Conservation (phyloP, 2,113 vertebrate species). For the Mirounga angustirostris region DNA sequence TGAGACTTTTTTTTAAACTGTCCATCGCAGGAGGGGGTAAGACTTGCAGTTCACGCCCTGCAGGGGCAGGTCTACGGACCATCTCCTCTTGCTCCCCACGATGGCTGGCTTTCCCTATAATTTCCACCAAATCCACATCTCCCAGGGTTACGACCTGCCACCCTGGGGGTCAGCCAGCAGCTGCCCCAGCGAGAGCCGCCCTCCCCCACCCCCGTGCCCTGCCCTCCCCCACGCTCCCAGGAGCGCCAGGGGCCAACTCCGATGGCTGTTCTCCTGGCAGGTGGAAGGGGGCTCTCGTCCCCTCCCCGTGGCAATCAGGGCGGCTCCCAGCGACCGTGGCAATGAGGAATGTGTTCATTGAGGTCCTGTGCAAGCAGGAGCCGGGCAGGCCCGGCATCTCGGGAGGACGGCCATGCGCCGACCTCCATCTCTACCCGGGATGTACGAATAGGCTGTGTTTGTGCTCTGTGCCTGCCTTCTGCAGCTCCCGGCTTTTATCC, state of each 20-base stretch:
- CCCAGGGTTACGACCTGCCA: accelerated
- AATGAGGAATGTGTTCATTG: accelerated
- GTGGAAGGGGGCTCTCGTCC: background rate
- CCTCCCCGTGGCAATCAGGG: no score
- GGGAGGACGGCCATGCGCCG: accelerated
- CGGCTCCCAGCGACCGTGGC: background rate
- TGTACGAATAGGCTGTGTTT: background rate
- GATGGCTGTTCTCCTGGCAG: background rate
- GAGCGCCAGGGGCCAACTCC: background rate
- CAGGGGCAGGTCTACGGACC: background rate
- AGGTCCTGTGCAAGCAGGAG: background rate
- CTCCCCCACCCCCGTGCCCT: accelerated
- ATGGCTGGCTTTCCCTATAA: accelerated
- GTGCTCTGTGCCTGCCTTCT: background rate
- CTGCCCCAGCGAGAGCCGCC: background rate
- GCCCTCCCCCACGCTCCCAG: background rate
- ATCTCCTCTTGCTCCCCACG: accelerated
- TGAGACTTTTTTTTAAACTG: accelerated
- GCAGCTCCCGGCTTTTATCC: constrained; percentile 80
- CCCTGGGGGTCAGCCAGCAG: background rate
- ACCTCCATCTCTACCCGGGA: background rate
- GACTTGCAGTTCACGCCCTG: accelerated
- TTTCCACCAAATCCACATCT: background rate
- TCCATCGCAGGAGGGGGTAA: accelerated
- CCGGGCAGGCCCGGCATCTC: accelerated